These are phyloP conservation scores for Petromus typicus DNA, from an alignment of 2,113 vertebrate genomes.

Conservation along the genomic window DNA sequence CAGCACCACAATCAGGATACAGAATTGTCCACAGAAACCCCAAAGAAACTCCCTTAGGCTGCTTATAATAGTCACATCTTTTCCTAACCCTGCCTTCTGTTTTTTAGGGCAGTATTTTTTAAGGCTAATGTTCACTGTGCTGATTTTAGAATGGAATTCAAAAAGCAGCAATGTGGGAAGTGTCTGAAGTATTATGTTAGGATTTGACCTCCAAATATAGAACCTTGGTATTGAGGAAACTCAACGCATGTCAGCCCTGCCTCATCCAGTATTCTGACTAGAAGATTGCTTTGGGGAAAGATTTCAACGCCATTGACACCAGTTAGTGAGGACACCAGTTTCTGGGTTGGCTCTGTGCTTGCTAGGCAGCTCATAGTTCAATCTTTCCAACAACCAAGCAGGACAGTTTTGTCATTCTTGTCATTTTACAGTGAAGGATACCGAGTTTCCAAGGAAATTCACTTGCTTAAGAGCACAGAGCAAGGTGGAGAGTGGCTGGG, in stretches of 20 bases:
- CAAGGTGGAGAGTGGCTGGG: accelerated
- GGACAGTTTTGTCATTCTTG: neutral
- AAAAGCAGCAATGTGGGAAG: neutral
- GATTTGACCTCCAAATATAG: neutral
- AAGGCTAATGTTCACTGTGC: neutral
- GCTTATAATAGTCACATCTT: neutral
- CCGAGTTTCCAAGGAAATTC: neutral
- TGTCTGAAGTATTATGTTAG: neutral
- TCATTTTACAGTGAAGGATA: neutral
- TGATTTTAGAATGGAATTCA: neutral
- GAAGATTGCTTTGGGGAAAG: neutral
- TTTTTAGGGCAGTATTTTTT: neutral
- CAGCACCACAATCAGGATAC: neutral
- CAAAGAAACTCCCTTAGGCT: neutral
- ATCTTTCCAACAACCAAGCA: neutral
- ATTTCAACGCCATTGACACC: accelerated
- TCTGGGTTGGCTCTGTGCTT: neutral
- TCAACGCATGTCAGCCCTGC: neutral
- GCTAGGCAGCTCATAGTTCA: accelerated
- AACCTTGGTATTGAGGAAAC: neutral
- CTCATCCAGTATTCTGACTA: neutral
- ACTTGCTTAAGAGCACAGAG: neutral
- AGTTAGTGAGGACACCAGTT: neutral
- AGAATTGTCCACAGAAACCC: neutral
- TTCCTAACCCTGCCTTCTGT: neutral